phyloP scores from a whole-genome alignment of 2,113 vertebrate genomes.

The Catharus minimus region DNA sequence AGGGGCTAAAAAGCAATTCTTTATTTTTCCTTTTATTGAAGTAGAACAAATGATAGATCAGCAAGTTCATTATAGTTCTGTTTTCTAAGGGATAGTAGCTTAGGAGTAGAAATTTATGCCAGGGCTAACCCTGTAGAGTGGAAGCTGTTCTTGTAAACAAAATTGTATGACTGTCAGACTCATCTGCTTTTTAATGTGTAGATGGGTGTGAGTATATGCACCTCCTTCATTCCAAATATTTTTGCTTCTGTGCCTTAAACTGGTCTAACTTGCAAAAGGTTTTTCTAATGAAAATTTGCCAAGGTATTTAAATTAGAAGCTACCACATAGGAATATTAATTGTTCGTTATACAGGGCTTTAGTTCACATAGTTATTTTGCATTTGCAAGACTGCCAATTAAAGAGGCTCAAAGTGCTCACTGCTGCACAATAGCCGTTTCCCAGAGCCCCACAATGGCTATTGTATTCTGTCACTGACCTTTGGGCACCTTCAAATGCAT shows the following conservation, averaged over 20 bases:
- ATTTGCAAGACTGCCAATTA: conserved; percentile 59
- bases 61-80: not conserved
- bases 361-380: conserved; percentile 44
- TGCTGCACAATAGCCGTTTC: not conserved
- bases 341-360: conserved; percentile 11
- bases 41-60: not conserved
- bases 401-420: conserved; percentile 17
- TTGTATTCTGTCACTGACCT: conserved; percentile 35
- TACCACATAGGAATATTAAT: conserved; percentile 53
- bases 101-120: not conserved
- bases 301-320: conserved; percentile 45
- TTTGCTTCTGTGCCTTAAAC: not conserved
- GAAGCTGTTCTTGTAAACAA: not conserved
- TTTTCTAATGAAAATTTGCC: conserved; percentile 36
- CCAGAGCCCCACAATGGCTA: conserved; percentile 7
- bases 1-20: not conserved
- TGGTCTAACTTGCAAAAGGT: not conserved
- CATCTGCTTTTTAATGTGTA: not conserved
- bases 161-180: not conserved
- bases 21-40: not conserved
- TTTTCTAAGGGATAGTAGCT: not conserved
- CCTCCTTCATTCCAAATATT: not conserved
- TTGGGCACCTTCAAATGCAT: conserved; percentile 43
- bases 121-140: not conserved
- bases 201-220: not conserved